Conservation (phyloP, 2,797 vertebrate species). For the Phataginus tetradactyla region DNA sequence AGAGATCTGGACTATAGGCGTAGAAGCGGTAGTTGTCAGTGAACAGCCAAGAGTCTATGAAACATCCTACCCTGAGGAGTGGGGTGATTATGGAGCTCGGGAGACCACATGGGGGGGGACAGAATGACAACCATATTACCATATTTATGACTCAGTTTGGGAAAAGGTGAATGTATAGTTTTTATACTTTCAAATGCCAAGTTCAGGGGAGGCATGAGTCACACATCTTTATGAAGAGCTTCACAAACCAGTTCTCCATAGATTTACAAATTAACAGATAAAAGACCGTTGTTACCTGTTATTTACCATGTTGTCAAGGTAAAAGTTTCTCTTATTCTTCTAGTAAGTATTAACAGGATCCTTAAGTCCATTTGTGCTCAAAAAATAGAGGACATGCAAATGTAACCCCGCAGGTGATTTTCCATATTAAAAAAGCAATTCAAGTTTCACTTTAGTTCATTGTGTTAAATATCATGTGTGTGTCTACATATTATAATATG, state of each 20-base stretch:
- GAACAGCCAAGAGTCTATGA: neutral
- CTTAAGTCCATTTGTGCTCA: neutral
- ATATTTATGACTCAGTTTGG: neutral
- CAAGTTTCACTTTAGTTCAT: neutral
- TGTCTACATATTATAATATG: neutral
- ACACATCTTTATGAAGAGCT: neutral
- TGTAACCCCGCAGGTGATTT: neutral
- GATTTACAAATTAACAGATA: neutral
- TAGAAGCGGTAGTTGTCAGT: neutral
- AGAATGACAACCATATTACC: neutral
- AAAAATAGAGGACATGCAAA: neutral
- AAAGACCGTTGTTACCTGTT: neutral
- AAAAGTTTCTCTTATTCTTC: neutral
- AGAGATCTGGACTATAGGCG: neutral
- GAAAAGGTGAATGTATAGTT: neutral
- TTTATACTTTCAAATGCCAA: neutral
- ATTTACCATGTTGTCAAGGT: neutral
- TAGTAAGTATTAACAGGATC: neutral
- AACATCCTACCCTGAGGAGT: neutral
- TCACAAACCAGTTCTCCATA: neutral
- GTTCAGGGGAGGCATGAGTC: neutral
- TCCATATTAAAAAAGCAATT: neutral
- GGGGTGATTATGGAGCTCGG: neutral
- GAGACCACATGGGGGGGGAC: neutral
- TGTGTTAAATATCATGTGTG: neutral